Percentiles rank a stretch among this genome's conserved stretches.
Conservation (phyloP, 2,113 vertebrate genomes). For the Tauraco erythrolophus region DNA sequence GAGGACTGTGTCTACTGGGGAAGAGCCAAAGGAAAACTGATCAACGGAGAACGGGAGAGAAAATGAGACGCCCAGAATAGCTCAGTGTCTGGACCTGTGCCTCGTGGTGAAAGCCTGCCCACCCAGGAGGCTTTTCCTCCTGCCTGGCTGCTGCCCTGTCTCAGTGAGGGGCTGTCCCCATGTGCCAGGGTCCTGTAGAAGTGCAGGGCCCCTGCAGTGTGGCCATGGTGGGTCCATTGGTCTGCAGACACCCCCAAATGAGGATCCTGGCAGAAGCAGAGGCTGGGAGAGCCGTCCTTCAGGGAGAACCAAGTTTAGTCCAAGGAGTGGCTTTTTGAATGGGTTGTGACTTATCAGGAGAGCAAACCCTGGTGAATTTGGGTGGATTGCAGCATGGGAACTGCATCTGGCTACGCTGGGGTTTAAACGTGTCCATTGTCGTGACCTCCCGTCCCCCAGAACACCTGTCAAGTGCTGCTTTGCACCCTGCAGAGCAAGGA, state of each 20-base stretch:
- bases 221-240: accelerated
- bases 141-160: not conserved
- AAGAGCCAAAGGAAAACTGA: constrained; percentile 8
- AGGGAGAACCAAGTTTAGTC: not conserved
- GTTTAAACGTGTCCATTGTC: not conserved
- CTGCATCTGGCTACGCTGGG: not conserved
- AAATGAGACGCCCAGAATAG: not conserved
- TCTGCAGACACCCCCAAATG: accelerated
- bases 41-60: not conserved
- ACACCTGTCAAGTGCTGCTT: not conserved
- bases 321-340: not conserved
- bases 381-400: not conserved
- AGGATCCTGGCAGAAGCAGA: not conserved
- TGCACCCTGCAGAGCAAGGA: not conserved
- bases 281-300: accelerated
- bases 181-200: not conserved
- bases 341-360: not conserved
- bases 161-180: not conserved
- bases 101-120: not conserved
- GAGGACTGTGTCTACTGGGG: not conserved
- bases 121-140: not conserved
- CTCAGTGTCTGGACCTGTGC: not conserved
- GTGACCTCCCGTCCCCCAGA: not conserved
- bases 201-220: accelerated
- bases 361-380: not conserved